Conservation (phyloP, 2,888 invertebrate species). For the Sinopyrophorus schimmeli region DNA sequence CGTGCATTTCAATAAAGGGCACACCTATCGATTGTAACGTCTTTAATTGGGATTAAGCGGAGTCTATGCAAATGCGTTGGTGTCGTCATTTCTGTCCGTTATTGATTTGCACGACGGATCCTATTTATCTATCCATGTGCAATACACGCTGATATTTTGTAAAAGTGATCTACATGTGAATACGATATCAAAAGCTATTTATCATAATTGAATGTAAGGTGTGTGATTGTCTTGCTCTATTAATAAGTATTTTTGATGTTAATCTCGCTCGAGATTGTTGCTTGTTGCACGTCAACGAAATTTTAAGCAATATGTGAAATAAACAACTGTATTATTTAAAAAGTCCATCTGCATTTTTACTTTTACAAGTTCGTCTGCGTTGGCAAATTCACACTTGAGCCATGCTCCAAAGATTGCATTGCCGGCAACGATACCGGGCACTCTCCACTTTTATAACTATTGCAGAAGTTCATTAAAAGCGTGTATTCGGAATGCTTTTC, state of each 20-base stretch:
- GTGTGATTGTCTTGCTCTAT: conserved; percentile 31
- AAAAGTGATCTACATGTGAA: conserved; percentile 38
- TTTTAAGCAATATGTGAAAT: conserved; percentile 53
- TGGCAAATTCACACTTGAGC: conserved; percentile 36
- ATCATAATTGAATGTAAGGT: conserved; percentile 35
- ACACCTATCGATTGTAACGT: conserved; percentile 33
- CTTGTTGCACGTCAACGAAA: conserved; percentile 50
- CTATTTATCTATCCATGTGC: conserved; percentile 37
- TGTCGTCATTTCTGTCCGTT: conserved; percentile 32
- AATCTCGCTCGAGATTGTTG: conserved; percentile 53
- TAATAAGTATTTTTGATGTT: conserved; percentile 55
- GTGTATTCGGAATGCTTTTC: conserved; percentile 35
- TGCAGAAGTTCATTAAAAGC: conserved; percentile 47
- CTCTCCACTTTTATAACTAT: conserved; percentile 44
- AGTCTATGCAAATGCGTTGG: conserved; percentile 36
- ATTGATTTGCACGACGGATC: conserved; percentile 40
- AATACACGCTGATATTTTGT: conserved; percentile 34
- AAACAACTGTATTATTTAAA: conserved; percentile 51
- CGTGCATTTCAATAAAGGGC: conserved; percentile 39
- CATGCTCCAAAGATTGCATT: conserved; percentile 30
- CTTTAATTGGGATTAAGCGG: conserved; percentile 42
- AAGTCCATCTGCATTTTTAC: conserved; percentile 43
- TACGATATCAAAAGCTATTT: conserved; percentile 38
- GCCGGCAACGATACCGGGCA: conserved; percentile 33
- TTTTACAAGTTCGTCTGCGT: conserved; percentile 27